Percentiles rank a stretch among this genome's conserved stretches.
These are phyloP conservation scores for Lottia gigantea DNA, from an alignment of 2,888 invertebrate genomes.

Conservation along the genomic window DNA sequence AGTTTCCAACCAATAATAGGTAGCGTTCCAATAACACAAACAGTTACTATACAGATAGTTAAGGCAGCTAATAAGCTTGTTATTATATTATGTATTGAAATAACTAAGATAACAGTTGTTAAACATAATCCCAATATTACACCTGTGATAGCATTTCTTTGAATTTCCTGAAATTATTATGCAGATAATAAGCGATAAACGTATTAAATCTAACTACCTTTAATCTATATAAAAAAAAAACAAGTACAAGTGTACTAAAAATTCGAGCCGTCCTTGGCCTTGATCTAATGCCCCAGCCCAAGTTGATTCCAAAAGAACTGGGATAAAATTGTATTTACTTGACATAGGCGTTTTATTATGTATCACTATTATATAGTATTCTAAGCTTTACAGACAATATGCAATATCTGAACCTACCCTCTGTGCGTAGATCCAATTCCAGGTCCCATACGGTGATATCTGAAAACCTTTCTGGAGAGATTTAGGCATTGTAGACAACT, in stretches of 20 bases:
- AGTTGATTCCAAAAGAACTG: no score
- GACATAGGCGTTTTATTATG: no score
- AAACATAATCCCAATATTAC: conserved; percentile 51
- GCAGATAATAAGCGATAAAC: no score
- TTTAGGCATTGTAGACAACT: conserved; percentile 45
- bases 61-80: conserved; percentile 57
- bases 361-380: no score
- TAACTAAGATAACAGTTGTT: conserved; percentile 57
- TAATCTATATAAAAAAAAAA: no score
- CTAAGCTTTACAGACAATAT: no score
- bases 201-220: no score
- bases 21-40: conserved; percentile 59
- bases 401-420: conserved; percentile 36
- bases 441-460: conserved; percentile 30
- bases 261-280: no score
- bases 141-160: conserved; percentile 51
- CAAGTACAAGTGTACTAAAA: no score
- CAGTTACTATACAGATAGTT: conserved; percentile 53
- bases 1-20: conserved; percentile 62
- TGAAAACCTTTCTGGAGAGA: conserved; percentile 49
- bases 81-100: conserved; percentile 58
- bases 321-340: no score
- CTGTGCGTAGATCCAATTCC: conserved; percentile 47
- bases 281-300: no score
- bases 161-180: conserved; percentile 44